Conservation (phyloP, 2,113 vertebrate genomes). For the Mus musculus region DNA sequence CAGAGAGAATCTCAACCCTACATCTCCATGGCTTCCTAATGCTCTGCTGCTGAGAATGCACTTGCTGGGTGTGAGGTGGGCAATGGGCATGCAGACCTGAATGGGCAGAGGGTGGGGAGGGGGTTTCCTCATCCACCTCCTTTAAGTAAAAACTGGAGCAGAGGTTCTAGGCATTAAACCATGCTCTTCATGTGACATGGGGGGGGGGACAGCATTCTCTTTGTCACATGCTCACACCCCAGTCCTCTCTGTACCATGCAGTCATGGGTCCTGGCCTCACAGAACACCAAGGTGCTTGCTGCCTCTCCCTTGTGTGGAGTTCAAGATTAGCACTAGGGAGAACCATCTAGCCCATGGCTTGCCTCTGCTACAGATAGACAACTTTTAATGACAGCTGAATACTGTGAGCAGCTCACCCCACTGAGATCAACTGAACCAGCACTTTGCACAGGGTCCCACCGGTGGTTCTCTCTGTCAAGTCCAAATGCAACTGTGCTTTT, state of each 20-base stretch:
- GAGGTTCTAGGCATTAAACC: neutral
- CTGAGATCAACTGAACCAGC: rapidly evolving
- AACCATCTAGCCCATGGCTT: rapidly evolving
- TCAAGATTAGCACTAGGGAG: neutral
- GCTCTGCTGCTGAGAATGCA: neutral
- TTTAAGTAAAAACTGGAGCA: neutral
- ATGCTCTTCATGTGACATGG: rapidly evolving
- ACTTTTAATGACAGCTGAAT: neutral
- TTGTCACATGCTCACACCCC: neutral
- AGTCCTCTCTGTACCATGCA: rapidly evolving
- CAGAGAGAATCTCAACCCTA: rapidly evolving
- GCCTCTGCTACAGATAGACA: rapidly evolving
- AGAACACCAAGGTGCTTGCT: rapidly evolving
- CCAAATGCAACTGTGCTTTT: neutral
- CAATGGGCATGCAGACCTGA: neutral
- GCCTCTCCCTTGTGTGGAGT: rapidly evolving
- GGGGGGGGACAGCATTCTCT: rapidly evolving
- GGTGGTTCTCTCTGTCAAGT: neutral
- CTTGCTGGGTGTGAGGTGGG: neutral
- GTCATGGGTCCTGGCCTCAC: rapidly evolving
- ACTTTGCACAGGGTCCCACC: rapidly evolving
- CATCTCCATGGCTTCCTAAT: neutral
- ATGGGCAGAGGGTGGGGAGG: rapidly evolving
- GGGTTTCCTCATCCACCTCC: neutral
- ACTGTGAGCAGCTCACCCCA: neutral